These are phyloP conservation scores for Oenanthe oenanthe DNA, from an alignment of 2,113 vertebrate species.

Conservation along the genomic window DNA sequence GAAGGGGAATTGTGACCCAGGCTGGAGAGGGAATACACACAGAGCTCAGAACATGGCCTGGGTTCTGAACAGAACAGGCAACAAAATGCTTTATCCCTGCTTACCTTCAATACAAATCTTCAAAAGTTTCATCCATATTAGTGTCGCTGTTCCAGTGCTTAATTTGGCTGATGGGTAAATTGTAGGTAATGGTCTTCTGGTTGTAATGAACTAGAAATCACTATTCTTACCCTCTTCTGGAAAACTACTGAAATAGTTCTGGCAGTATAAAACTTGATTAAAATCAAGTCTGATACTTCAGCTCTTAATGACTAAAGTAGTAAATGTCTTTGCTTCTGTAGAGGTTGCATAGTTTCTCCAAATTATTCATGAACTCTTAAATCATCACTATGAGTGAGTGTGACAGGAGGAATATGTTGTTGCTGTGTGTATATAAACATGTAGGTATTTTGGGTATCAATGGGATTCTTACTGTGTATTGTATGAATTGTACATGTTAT, in stretches of 20 bases:
- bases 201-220: neutral
- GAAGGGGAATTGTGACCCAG: rapidly evolving
- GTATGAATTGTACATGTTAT: neutral
- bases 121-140: neutral
- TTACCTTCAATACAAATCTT: neutral
- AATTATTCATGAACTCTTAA: neutral
- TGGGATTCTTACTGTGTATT: neutral
- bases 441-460: rapidly evolving
- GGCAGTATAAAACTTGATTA: neutral
- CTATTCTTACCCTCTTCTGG: neutral
- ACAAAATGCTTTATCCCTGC: neutral
- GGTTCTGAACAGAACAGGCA: neutral
- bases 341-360: neutral
- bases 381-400: neutral
- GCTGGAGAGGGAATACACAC: neutral
- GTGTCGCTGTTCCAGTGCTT: neutral
- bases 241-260: neutral
- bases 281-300: neutral
- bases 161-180: neutral
- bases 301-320: neutral
- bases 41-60: neutral
- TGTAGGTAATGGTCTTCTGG: neutral
- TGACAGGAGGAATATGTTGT: neutral
- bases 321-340: neutral
- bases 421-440: neutral